Percentiles rank a stretch among this genome's conserved stretches.
Evolutionary conservation across 2,797 vertebrate species (phyloP).

Genomic region (Liasis olivaceus): DNA sequence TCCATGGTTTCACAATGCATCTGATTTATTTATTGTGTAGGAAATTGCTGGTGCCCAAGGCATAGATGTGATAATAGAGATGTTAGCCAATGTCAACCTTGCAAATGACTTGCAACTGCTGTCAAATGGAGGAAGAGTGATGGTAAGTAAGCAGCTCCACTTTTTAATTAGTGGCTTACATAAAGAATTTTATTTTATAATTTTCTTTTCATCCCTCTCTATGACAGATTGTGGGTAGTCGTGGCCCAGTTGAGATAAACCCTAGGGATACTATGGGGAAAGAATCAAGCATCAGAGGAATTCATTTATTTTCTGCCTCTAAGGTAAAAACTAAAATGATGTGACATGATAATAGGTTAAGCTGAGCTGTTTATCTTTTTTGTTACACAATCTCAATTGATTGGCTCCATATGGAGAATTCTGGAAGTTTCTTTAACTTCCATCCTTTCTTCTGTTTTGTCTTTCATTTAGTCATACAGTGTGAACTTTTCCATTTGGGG

Average conservation of each 20-base stretch:
- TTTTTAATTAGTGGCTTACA: background rate
- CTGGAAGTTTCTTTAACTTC: background rate
- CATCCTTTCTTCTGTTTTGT: background rate
- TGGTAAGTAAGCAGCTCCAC: slow-evolving; percentile 72
- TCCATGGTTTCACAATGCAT: background rate
- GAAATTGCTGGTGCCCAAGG: slow-evolving; percentile 76
- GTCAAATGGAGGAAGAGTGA: slow-evolving; percentile 79
- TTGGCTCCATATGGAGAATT: background rate
- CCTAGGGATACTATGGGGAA: slow-evolving; percentile 88
- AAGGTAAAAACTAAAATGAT: slow-evolving; percentile 73
- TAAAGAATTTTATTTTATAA: background rate
- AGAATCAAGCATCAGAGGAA: slow-evolving; percentile 85
- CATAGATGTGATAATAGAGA: slow-evolving; percentile 89
- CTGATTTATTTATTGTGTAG: slow-evolving; percentile 58
- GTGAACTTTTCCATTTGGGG: background rate
- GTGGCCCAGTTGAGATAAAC: slow-evolving; percentile 87
- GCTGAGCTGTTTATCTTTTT: background rate
- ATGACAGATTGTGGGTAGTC: slow-evolving; percentile 83
- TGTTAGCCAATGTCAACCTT: slow-evolving; percentile 92
- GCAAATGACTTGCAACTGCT: slow-evolving; percentile 85
- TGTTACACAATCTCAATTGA: background rate
- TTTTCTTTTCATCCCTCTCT: background rate
- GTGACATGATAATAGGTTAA: background rate
- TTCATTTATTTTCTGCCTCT: slow-evolving; percentile 76
- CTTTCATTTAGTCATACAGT: background rate